Percentiles rank a stretch among this genome's conserved stretches.
These are phyloP conservation scores for Psittacula cyanocephala DNA, from an alignment of 2,113 vertebrate genomes.

Conservation along the genomic window DNA sequence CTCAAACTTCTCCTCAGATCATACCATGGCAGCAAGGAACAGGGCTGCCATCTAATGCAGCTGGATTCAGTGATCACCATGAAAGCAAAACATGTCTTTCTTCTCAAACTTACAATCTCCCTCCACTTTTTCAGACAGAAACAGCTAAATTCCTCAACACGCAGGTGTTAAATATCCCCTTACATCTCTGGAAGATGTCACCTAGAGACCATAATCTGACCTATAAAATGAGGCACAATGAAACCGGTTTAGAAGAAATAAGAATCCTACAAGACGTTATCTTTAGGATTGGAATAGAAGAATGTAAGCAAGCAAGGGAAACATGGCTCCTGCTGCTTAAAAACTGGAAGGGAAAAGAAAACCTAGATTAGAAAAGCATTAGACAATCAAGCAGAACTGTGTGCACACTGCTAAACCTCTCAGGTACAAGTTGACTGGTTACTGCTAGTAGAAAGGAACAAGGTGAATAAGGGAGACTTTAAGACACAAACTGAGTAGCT, in stretches of 20 bases:
- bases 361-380: not conserved
- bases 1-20: not conserved
- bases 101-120: not conserved
- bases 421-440: not conserved
- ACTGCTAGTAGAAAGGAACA: not conserved
- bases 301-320: not conserved
- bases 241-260: not conserved
- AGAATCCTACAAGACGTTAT: not conserved
- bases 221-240: not conserved
- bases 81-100: not conserved
- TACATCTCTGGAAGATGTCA: not conserved
- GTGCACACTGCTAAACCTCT: not conserved
- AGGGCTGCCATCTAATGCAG: not conserved
- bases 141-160: not conserved
- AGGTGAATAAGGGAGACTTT: not conserved
- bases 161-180: not conserved
- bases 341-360: not conserved
- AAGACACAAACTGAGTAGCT: not conserved
- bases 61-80: not conserved
- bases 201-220: not conserved
- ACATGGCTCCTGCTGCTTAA: not conserved
- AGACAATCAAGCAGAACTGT: not conserved
- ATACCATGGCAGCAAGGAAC: not conserved
- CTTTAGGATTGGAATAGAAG: not conserved
- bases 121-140: not conserved